A percentile compares a stretch with the other conserved stretches of the same genome.
phyloP scores from a whole-genome alignment of 2,888 invertebrate genomes.

The Lasioglossum calceatum region DNA sequence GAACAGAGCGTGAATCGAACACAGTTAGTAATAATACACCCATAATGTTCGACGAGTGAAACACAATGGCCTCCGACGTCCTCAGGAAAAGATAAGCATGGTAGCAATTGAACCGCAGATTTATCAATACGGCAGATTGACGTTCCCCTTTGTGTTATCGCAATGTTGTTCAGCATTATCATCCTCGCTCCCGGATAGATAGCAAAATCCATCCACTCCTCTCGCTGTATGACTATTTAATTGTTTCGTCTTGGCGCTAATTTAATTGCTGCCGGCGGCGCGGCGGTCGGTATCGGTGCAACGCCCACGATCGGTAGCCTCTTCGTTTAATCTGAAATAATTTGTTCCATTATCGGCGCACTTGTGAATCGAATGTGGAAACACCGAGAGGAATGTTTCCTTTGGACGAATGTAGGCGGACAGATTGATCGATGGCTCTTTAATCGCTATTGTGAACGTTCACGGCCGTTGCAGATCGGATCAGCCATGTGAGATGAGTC shows the following conservation, averaged over 20 bases:
- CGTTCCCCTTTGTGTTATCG: conserved; percentile 22
- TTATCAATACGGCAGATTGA: conserved; percentile 31
- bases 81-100: conserved; percentile 15
- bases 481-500: conserved; percentile 74
- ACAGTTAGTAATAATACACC: not conserved
- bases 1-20: not conserved
- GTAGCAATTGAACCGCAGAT: conserved; percentile 13
- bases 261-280: conserved; percentile 30
- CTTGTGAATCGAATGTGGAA: conserved; percentile 53
- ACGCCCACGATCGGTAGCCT: conserved; percentile 7
- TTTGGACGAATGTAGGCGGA: conserved; percentile 69
- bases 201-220: not conserved
- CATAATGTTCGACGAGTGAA: not conserved
- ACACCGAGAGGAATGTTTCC: conserved; percentile 56
- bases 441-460: conserved; percentile 75
- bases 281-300: conserved; percentile 17
- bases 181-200: not conserved
- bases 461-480: conserved; percentile 74
- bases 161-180: conserved; percentile 41
- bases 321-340: conserved; percentile 45
- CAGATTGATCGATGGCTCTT: conserved; percentile 75
- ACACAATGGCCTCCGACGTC: not conserved
- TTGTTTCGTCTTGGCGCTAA: conserved; percentile 26
- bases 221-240: conserved; percentile 4
- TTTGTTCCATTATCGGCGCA: conserved; percentile 57